Percentiles rank a stretch among this genome's conserved stretches.
Evolutionary conservation across 2,888 invertebrate species (phyloP).

Genomic region (Anoplius nigerrimus): DNA sequence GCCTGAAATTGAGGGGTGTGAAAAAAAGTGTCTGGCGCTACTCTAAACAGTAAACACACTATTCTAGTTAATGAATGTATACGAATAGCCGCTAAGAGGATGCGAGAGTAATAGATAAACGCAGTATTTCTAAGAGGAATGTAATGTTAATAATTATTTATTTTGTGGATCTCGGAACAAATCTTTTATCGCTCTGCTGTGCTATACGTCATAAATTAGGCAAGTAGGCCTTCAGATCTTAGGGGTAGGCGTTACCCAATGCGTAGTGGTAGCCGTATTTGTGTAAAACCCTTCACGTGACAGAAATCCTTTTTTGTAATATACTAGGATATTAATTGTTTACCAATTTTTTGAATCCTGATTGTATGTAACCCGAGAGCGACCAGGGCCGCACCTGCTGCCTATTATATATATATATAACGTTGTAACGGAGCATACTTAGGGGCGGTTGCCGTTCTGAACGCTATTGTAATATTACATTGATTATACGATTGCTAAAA

Average conservation of each 20-base stretch:
- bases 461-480: constrained; percentile 74
- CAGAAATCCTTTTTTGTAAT: constrained; percentile 69
- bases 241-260: constrained; percentile 58
- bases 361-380: constrained; percentile 63
- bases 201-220: constrained; percentile 57
- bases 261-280: constrained; percentile 66
- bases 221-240: constrained; percentile 44
- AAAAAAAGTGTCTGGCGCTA: constrained; percentile 45
- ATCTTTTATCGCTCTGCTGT: constrained; percentile 70
- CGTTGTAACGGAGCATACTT: constrained; percentile 30
- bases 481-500: constrained; percentile 74
- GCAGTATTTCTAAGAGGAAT: constrained; percentile 74
- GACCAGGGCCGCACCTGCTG: constrained; percentile 70
- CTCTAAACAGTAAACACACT: constrained; percentile 56
- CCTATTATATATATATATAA: constrained; percentile 52
- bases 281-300: constrained; percentile 67
- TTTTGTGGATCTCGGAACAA: constrained; percentile 71
- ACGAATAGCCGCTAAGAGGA: constrained; percentile 73
- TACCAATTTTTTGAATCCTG: constrained; percentile 55
- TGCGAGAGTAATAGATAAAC: constrained; percentile 54
- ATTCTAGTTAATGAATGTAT: constrained; percentile 75
- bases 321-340: constrained; percentile 66
- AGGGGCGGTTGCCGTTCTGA: constrained; percentile 71
- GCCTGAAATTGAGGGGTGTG: constrained; percentile 32
- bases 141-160: constrained; percentile 74